These are phyloP conservation scores for Volucella inflata DNA, from an alignment of 2,888 invertebrate genomes.

Conservation along the genomic window DNA sequence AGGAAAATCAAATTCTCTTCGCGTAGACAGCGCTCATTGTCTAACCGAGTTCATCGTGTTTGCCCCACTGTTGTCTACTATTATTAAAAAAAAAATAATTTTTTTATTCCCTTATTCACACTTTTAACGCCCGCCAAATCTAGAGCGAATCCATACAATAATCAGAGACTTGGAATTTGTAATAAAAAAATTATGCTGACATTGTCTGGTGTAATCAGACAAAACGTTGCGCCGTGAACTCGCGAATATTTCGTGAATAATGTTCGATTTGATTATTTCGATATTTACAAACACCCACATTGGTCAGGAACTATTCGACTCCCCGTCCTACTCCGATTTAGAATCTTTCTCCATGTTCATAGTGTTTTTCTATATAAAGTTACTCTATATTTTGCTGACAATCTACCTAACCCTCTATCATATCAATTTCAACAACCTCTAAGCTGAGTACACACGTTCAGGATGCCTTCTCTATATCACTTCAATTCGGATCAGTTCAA, in stretches of 20 bases:
- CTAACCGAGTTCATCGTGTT: conserved; percentile 52
- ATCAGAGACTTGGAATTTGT: conserved; percentile 2
- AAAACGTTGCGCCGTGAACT: conserved; percentile 56
- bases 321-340: conserved; percentile 79
- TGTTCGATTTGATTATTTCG: conserved; percentile 73
- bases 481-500: conserved; percentile 80
- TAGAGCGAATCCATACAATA: conserved; percentile 29
- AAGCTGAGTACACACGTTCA: conserved; percentile 8
- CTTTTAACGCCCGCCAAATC: conserved; percentile 35
- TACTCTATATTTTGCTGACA: conserved; percentile 82
- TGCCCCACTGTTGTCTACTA: conserved; percentile 28
- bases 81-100: conserved; percentile 28
- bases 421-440: conserved; percentile 70
- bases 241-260: conserved; percentile 50
- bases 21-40: conserved; percentile 59
- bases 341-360: conserved; percentile 83
- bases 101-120: conserved; percentile 42
- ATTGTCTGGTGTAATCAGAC: conserved; percentile 53
- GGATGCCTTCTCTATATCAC: conserved; percentile 79
- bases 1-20: conserved; percentile 34
- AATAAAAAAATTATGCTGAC: conserved; percentile 65
- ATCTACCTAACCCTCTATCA: conserved; percentile 81
- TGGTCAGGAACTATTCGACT: conserved; percentile 80
- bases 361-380: conserved; percentile 82
- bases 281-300: conserved; percentile 75